Conservation (phyloP, 2,888 invertebrate species). For the Boloria euphrosyne region DNA sequence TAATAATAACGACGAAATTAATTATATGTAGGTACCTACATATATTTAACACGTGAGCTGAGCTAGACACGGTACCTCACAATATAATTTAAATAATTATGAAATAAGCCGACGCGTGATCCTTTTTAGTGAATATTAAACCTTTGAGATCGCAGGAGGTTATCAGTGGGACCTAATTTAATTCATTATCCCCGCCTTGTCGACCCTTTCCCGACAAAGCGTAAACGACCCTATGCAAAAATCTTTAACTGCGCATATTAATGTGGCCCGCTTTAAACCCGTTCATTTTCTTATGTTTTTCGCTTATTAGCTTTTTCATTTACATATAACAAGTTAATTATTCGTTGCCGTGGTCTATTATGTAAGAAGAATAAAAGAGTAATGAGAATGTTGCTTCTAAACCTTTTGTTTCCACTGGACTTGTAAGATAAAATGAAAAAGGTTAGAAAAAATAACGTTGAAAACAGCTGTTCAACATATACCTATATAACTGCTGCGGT, state of each 20-base stretch:
- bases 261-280: slow-evolving; percentile 52
- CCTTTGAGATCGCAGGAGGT: slow-evolving; percentile 66
- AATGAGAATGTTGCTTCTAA: slow-evolving; percentile 32
- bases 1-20: too few species aligned
- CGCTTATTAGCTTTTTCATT: slow-evolving; percentile 36
- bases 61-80: too few species aligned
- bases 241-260: slow-evolving; percentile 63
- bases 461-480: not conserved
- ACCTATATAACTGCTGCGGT: not conserved
- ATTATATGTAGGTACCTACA: too few species aligned
- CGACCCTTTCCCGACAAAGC: slow-evolving; percentile 67
- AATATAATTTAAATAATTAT: slow-evolving; percentile 1
- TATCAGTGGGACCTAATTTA: slow-evolving; percentile 77
- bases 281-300: slow-evolving; percentile 45
- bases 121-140: slow-evolving; percentile 49
- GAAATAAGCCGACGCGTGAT: slow-evolving; percentile 17
- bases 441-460: slow-evolving; percentile 23
- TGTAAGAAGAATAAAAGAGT: slow-evolving; percentile 31
- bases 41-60: not conserved
- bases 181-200: slow-evolving; percentile 74
- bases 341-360: slow-evolving; percentile 23
- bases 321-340: slow-evolving; percentile 35
- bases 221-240: slow-evolving; percentile 69
- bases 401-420: slow-evolving; percentile 32
- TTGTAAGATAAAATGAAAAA: slow-evolving; percentile 24